phyloP scores from a whole-genome alignment of 2,797 vertebrate genomes.

The Melanotaenia trifasciata region DNA sequence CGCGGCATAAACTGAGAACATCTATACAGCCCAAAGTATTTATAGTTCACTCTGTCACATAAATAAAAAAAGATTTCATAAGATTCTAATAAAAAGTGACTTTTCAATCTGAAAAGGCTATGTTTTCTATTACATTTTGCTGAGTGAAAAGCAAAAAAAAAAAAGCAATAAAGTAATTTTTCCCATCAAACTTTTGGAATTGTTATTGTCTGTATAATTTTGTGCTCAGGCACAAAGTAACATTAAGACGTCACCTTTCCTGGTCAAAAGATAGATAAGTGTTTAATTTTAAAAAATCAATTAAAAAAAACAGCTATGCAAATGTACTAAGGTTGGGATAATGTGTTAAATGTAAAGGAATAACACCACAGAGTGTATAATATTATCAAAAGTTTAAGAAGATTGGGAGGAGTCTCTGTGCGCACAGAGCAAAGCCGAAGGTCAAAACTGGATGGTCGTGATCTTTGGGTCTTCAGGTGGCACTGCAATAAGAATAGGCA shows the following conservation, averaged over 20 bases:
- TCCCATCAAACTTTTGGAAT: not conserved
- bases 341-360: too few relatives aligned
- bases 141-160: not conserved
- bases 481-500: too few relatives aligned
- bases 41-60: constrained; percentile 26
- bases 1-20: constrained; percentile 29
- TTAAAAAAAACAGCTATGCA: too few relatives aligned
- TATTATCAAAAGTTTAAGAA: too few relatives aligned
- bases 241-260: not conserved
- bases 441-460: too few relatives aligned
- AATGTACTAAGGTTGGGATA: too few relatives aligned
- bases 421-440: too few relatives aligned
- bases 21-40: constrained; percentile 23
- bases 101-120: not conserved
- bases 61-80: constrained; percentile 13
- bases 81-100: not conserved
- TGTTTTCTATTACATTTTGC: not conserved
- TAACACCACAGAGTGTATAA: too few relatives aligned
- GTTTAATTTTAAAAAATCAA: too few relatives aligned
- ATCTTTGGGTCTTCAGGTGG: too few relatives aligned
- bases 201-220: not conserved
- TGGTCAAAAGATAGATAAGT: too few relatives aligned
- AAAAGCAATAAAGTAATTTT: not conserved
- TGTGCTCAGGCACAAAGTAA: not conserved
- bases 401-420: too few relatives aligned